Evolutionary conservation across 2,797 vertebrate species (phyloP), one percentile per base, ranked within the genome.

Genomic region (Merluccius polli): DNA sequence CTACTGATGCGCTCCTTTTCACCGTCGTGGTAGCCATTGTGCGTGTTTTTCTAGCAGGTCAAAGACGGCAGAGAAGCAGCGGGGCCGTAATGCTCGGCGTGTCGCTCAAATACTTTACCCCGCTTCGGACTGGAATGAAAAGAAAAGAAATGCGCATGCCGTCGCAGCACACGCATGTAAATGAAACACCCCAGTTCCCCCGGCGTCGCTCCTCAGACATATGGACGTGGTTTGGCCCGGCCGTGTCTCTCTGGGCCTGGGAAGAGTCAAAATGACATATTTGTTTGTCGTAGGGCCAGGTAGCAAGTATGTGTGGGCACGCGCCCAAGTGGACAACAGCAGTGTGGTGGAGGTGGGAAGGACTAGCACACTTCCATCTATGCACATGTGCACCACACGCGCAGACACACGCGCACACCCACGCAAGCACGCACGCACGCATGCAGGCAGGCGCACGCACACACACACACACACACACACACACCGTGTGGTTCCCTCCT

Each of bases 201-300:
- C 68, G n/a, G n/a, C n/a, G n/a, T 1, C 65, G 75, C 78, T 59
- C 71, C 32, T 5, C 1, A 32, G 30, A 74, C 88, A 91, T 83
- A 71, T 88, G 92, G 87, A 86, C 81, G 78, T 80, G 71, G 75
- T 90, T 87, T 81, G 65, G 74, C 79, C 80, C 72, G 73, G 81
- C 80, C 72, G 31, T 44, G 73, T 15, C 44, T 52, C 44, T 4
- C 16, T 21, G 77, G 81, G 80, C 78, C 85, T 88, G 86, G 67
- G 75, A 79, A 87, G 86, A 89, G 85, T 88, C 75, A 76, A 77
- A 78, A 81, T 89, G 86, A 92, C 87, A 84, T 86, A 86, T 87
- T 81, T 77, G 80, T 86, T 90, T 87, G 88, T 91, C 85, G 73
- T 73, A 0, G 73, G 30, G 85, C 76, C 87, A 87, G 87, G 63